phyloP scores from a whole-genome alignment of 2,113 vertebrate genomes.

The Heptranchias perlo region DNA sequence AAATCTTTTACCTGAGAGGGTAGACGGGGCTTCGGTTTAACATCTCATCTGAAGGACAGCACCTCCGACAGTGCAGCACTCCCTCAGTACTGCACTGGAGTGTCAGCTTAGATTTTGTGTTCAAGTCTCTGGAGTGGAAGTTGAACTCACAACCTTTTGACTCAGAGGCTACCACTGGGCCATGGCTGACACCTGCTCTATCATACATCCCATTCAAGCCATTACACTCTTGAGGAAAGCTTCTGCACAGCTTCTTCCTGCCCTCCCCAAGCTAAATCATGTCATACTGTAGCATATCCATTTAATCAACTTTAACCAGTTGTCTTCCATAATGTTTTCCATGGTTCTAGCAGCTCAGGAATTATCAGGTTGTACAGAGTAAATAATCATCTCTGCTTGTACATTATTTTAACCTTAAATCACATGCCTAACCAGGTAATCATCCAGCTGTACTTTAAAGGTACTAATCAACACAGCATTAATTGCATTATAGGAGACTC shows the following conservation, averaged over 20 bases:
- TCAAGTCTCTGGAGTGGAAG: neutral
- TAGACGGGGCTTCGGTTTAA: neutral
- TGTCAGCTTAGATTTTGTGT: neutral
- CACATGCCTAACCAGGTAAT: neutral
- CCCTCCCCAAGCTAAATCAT: neutral
- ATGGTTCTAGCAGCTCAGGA: neutral
- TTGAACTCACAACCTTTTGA: no score
- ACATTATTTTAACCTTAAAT: neutral
- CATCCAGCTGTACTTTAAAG: neutral
- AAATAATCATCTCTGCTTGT: neutral
- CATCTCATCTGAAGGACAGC: neutral
- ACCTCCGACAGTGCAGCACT: neutral
- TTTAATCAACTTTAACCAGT: neutral
- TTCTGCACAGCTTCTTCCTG: neutral
- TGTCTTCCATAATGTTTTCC: neutral
- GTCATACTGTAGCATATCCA: no score
- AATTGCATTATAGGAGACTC: neutral
- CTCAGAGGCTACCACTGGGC: neutral
- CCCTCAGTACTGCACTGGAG: neutral
- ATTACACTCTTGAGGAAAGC: neutral
- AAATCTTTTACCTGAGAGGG: neutral
- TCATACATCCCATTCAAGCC: neutral
- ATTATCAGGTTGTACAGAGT: neutral
- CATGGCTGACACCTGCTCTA: neutral
- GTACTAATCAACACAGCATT: conserved; percentile 10